Evolutionary conservation across 1,140 invertebrate species (phyloP).

Genomic region (Drosophila nigromelanica): DNA sequence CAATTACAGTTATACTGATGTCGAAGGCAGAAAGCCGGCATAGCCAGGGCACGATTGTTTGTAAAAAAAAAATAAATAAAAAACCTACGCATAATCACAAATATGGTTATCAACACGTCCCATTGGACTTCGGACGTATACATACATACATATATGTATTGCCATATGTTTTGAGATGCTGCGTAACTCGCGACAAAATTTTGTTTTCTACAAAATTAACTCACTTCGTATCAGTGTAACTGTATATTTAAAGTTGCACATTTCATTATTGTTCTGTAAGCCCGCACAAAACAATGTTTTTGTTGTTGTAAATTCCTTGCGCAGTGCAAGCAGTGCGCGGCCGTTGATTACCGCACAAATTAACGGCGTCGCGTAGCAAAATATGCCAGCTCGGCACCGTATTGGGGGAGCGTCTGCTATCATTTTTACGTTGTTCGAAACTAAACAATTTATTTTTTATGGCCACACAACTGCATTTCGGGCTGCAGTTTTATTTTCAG

Average conservation of each 20-base stretch:
- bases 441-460: conserved; percentile 42
- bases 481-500: conserved; percentile 5
- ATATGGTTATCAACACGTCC: conserved; percentile 51
- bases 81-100: conserved; percentile 36
- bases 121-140: conserved; percentile 51
- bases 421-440: conserved; percentile 66
- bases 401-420: conserved; percentile 74
- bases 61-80: conserved; percentile 15
- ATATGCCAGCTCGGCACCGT: conserved; percentile 79
- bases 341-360: conserved; percentile 52
- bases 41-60: conserved; percentile 11
- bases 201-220: neutral
- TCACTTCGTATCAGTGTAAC: conserved; percentile 14
- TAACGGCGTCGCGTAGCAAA: conserved; percentile 72
- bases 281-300: conserved; percentile 61
- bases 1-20: neutral
- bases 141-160: conserved; percentile 34
- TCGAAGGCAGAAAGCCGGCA: conserved; percentile 22
- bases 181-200: conserved; percentile 24
- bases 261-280: conserved; percentile 37
- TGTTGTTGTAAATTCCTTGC: conserved; percentile 76
- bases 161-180: conserved; percentile 53
- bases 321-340: conserved; percentile 58
- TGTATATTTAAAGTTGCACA: conserved; percentile 27
- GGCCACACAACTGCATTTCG: conserved; percentile 12